These are phyloP conservation scores for Lasioglossum leucozonium DNA, from an alignment of 2,888 invertebrate species.

Conservation along the genomic window DNA sequence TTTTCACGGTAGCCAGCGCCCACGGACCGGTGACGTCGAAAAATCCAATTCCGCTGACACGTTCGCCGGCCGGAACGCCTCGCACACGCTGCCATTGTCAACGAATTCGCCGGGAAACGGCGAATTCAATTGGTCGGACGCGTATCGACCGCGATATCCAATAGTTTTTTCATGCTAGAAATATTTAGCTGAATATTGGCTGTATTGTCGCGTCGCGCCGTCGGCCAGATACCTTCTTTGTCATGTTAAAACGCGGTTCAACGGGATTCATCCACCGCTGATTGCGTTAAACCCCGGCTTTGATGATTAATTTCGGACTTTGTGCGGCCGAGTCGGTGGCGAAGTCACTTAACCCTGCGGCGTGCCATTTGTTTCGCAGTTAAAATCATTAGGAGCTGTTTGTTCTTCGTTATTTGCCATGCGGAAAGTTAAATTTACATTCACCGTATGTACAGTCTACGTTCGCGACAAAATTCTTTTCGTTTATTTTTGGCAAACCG, in stretches of 20 bases:
- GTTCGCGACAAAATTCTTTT: too few species aligned
- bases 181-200: background rate
- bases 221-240: background rate
- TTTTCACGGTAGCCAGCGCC: slow-evolving; percentile 15
- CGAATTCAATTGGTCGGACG: slow-evolving; percentile 2
- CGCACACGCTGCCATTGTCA: background rate
- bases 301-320: background rate
- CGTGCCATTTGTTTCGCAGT: background rate
- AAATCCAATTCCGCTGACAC: slow-evolving; percentile 25
- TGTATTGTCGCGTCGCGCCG: background rate
- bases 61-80: background rate
- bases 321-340: background rate
- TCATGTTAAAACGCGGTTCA: background rate
- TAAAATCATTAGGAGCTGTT: background rate
- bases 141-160: background rate
- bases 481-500: too few species aligned
- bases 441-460: too few species aligned
- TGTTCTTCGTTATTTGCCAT: background rate
- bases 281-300: background rate
- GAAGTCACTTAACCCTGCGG: background rate
- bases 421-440: background rate
- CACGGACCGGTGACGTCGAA: background rate
- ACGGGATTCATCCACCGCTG: background rate
- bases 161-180: background rate
- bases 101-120: slow-evolving; percentile 7